These are phyloP conservation scores for Himalopsyche japonica DNA, from an alignment of 2,888 invertebrate genomes.

Conservation along the genomic window DNA sequence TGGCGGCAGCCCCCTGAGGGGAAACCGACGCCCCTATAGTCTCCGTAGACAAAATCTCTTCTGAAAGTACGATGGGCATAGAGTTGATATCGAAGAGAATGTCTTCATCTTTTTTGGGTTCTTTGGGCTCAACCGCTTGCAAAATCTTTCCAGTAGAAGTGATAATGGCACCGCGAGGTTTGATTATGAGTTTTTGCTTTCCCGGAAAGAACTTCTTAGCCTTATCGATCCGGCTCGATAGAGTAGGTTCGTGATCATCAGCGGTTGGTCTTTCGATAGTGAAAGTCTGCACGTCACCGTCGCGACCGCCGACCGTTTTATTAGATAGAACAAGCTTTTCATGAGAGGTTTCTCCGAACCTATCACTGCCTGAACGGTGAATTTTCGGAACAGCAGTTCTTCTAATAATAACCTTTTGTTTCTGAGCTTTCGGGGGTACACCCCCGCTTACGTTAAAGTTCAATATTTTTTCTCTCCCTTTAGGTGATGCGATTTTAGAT, in stretches of 20 bases:
- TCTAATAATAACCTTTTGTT: constrained; percentile 57
- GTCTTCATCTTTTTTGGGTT: constrained; percentile 48
- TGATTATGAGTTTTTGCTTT: constrained; percentile 8
- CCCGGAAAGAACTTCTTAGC: constrained; percentile 49
- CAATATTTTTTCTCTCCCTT: constrained; percentile 54
- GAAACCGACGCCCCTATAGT: constrained; percentile 49
- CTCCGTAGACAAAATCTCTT: constrained; percentile 70
- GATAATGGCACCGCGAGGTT: constrained; percentile 47
- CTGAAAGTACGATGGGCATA: constrained; percentile 75
- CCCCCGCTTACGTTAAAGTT: constrained; percentile 44
- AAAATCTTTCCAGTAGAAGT: constrained; percentile 49
- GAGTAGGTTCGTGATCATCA: constrained; percentile 46
- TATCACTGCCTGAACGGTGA: constrained; percentile 46
- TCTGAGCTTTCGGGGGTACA: constrained; percentile 47
- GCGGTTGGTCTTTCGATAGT: constrained; percentile 54
- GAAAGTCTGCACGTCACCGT: constrained; percentile 54
- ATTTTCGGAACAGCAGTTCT: constrained; percentile 50
- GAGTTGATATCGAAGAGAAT: constrained; percentile 72
- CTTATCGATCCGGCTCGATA: constrained; percentile 42
- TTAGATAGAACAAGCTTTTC: constrained; percentile 57
- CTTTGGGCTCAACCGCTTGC: constrained; percentile 41
- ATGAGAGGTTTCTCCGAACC: constrained; percentile 49
- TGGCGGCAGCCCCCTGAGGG: not conserved
- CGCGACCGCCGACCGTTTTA: constrained; percentile 45
- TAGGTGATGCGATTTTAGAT: constrained; percentile 43